phyloP scores from a whole-genome alignment of 2,113 vertebrate genomes.

The Ceyx cyanopectus region DNA sequence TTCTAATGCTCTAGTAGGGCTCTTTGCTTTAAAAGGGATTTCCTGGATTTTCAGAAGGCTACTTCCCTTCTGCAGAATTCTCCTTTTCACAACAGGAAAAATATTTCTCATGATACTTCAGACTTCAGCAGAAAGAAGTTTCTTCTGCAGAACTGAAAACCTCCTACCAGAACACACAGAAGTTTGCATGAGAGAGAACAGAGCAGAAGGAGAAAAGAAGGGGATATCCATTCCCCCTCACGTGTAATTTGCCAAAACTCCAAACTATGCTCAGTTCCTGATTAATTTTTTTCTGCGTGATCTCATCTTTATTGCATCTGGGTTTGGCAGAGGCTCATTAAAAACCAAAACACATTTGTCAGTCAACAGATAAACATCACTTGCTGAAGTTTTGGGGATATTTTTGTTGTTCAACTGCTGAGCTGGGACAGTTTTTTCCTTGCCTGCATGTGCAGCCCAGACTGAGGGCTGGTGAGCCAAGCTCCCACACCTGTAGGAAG shows the following conservation, averaged over 20 bases:
- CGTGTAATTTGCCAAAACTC: neutral
- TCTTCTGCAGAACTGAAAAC: neutral
- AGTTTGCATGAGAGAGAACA: neutral
- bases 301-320: constrained; percentile 6
- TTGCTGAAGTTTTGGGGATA: neutral
- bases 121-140: neutral
- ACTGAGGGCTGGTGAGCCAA: neutral
- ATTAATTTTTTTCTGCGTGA: constrained; percentile 21
- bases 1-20: neutral
- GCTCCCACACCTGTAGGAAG: constrained; percentile 37
- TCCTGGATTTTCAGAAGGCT: neutral
- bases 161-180: neutral
- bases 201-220: neutral
- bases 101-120: neutral
- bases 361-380: neutral
- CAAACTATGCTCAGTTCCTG: neutral
- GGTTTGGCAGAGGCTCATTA: neutral
- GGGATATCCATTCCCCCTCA: neutral
- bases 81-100: neutral
- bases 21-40: neutral
- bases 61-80: neutral
- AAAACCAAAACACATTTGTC: neutral
- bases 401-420: neutral
- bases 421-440: neutral
- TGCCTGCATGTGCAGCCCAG: neutral